Percentiles rank a stretch among this genome's conserved stretches.
Evolutionary conservation across 2,888 invertebrate species (phyloP).

Genomic region (Philopedon plagiatum): DNA sequence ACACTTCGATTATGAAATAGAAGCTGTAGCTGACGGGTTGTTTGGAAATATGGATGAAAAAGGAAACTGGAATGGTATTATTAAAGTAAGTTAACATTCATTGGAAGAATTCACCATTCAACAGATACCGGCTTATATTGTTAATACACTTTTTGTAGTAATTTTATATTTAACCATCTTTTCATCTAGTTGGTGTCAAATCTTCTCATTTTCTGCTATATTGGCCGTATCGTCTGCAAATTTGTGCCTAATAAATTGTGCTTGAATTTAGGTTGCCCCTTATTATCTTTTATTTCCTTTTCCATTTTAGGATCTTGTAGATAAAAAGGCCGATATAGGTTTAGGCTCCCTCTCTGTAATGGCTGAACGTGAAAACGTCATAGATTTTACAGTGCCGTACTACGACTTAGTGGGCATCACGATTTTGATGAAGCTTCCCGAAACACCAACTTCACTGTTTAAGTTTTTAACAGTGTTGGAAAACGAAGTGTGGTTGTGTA

Average conservation of each 20-base stretch:
- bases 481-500: constrained; percentile 97
- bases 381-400: constrained; percentile 98
- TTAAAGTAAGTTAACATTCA: constrained; percentile 57
- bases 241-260: background rate
- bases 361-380: constrained; percentile 97
- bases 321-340: constrained; percentile 90
- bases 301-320: constrained; percentile 60
- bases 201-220: too few species aligned
- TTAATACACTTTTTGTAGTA: too few species aligned
- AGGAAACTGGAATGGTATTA: constrained; percentile 76
- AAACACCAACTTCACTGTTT: constrained; percentile 92
- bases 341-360: constrained; percentile 95
- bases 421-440: constrained; percentile 93
- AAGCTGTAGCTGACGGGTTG: constrained; percentile 83
- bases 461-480: constrained; percentile 97
- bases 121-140: too few species aligned
- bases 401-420: constrained; percentile 98
- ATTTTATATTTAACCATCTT: too few species aligned
- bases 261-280: too few species aligned
- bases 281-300: background rate
- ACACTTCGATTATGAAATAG: constrained; percentile 92
- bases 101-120: too few species aligned
- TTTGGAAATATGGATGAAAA: constrained; percentile 93
- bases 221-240: too few species aligned
- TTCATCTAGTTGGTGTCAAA: too few species aligned